These are phyloP conservation scores for Armadillidium nasatum DNA, from an alignment of 1,140 invertebrate genomes.

Conservation along the genomic window DNA sequence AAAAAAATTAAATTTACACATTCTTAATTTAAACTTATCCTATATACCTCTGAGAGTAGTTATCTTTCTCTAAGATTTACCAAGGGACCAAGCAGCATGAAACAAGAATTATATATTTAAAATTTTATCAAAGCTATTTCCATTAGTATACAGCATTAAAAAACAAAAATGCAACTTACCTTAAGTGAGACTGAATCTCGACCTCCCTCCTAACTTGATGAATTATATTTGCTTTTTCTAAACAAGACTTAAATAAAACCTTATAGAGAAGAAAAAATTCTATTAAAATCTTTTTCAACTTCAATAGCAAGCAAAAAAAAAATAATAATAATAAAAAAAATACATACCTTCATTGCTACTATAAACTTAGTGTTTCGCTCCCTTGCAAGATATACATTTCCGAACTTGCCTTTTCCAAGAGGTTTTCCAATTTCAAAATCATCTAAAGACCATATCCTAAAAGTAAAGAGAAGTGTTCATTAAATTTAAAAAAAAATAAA, in stretches of 20 bases:
- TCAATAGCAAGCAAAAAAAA: not conserved
- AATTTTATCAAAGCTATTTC: too few species aligned
- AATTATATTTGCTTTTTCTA: conserved; percentile 56
- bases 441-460: conserved; percentile 59
- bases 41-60: too few species aligned
- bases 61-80: too few species aligned
- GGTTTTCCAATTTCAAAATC: conserved; percentile 82
- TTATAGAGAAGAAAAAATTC: conserved; percentile 44
- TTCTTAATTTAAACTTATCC: too few species aligned
- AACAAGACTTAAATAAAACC: conserved; percentile 72
- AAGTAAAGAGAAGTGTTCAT: not conserved
- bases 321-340: not conserved
- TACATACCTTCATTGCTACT: conserved; percentile 79
- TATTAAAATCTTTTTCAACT: not conserved
- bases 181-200: too few species aligned
- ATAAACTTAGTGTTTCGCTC: conserved; percentile 77
- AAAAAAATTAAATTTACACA: too few species aligned
- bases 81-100: too few species aligned
- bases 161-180: not conserved
- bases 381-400: conserved; percentile 83
- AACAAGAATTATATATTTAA: too few species aligned
- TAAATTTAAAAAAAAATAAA: too few species aligned
- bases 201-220: too few species aligned
- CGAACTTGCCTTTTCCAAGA: conserved; percentile 85
- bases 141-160: too few species aligned